Percentiles rank a stretch among this genome's conserved stretches.
phyloP scores from a whole-genome alignment of 2,797 vertebrate species.

The Gadopsis marmoratus region DNA sequence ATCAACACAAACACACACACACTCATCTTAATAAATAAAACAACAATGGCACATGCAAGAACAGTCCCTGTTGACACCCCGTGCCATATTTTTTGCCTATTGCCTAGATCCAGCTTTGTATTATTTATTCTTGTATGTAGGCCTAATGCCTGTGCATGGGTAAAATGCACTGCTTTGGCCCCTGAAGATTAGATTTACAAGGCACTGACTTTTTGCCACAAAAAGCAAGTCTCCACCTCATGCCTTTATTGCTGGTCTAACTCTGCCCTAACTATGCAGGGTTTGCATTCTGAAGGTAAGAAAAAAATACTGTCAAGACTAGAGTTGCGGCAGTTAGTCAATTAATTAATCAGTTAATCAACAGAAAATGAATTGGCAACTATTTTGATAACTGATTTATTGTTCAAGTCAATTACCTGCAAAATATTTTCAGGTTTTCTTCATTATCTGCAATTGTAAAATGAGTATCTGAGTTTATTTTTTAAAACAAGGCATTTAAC shows the following conservation, averaged over 20 bases:
- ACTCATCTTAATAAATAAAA: conserved; percentile 33
- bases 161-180: conserved; percentile 19
- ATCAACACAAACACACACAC: not conserved
- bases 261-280: not conserved
- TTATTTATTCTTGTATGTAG: conserved; percentile 59
- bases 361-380: no score
- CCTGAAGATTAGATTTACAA: conserved; percentile 14
- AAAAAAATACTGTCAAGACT: not conserved
- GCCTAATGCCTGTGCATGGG: conserved; percentile 24
- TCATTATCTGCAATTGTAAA: no score
- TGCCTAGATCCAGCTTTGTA: conserved; percentile 15
- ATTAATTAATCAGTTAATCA: no score
- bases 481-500: no score
- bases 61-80: not conserved
- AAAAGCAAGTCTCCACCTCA: no score
- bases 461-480: no score
- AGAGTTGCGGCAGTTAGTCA: no score
- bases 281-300: not conserved
- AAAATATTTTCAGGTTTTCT: no score
- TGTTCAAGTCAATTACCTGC: no score
- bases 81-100: conserved; percentile 21
- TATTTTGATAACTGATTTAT: no score
- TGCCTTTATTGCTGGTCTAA: not conserved
- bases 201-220: conserved; percentile 10
- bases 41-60: not conserved